Evolutionary conservation across 2,113 vertebrate species (phyloP), one percentile per base, ranked within the genome.

Genomic region (Labeo catla): DNA sequence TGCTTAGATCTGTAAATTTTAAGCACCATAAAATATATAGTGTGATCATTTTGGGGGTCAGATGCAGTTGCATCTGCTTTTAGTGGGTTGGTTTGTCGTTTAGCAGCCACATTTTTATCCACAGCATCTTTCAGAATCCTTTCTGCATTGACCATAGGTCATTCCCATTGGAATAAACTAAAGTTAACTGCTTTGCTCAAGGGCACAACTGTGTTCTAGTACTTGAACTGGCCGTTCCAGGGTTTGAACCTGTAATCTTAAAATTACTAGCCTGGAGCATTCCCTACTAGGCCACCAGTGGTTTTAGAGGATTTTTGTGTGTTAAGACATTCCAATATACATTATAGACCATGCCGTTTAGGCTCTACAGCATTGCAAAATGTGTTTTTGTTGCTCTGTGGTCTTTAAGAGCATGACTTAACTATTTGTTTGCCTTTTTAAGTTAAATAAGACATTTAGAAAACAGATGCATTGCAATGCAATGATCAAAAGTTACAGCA

Each of bases 211-310:
- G 52, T 79, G 54, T 61, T 79, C 54, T 59, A 45, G 54, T 61
- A 15, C 77, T 61, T 79, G 6, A 63, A 63, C 57, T 59, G 6
- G 9, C 10, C 61, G 34, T 61, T 79, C 28, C 57, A 63, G 49
- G 7, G 57, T 63, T 80, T 80, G 36, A 80, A 80, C 54, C 77
- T 23, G 77, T n/a, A 63, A 47, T 80, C 52, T 16, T 80, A 4
- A 65, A 65, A 65, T 81, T 16, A 65, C 59, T 19, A 10, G 59
- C 79, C 43, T 13, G 16, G 59, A 81, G 78, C 79, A 6, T 28
- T 81, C 7, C 8, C 8, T 49, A 2, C 8, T 28, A 28, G 61
- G n/a, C 59, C 78, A 81, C 12, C 78, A 15, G 21, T 47, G 23
- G 39, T 47, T 15, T 81, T 47, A 15, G 43, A 47, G 57, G 39